Base-by-base conservation (phyloP, 1,140 invertebrate species). In the Hypothenemus hampei region DNA sequence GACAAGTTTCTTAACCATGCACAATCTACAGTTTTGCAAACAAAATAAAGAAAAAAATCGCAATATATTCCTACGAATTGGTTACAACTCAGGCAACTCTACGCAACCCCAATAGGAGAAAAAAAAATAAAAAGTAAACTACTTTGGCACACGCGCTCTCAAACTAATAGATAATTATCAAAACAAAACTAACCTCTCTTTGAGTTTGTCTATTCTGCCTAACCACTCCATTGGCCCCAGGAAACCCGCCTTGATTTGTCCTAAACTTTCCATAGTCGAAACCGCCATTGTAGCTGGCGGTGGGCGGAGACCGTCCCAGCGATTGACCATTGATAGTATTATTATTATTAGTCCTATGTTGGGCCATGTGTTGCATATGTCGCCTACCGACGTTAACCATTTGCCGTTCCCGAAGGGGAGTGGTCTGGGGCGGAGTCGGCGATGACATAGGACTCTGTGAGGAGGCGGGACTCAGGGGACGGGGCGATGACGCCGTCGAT, bases 401-500 rank as follows among this genome's bases (percentile, higher is more conserved):
- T 21, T 44, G 56, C 8, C 37, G 43, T 5, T 45, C 50, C 6
- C 24, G 35, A 2, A 29, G 24, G 22, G 37, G 22, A n/a, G 20
- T 23, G 19, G n/a, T 16, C 11, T 49, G 56, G 11, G 40, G 37
- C 13, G 52, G 52, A 18, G 40, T 55, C 11, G 52, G 54, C 45
- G 41, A 41, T 0, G n/a, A 11, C 29, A 43, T 47, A 16, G 46
- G 59, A 52, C 40, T 64, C 47, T 20, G 22, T 20, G 39, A 36
- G 2, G 37, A 49, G 44, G 33, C 13, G 3, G 57, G 56, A 51
- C 64, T 69, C 18, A 67, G 66, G 52, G 68, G 66, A 23, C 62
- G 57, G 18, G 68, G 68, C 16, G 67, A 67, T 16, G 61, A 62
- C 37, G 68, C 58, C 11, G 67, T 60, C 18, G 63, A 64, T 22